These are phyloP conservation scores for Nowickia ferox DNA, from an alignment of 2,888 invertebrate species.

Conservation along the genomic window DNA sequence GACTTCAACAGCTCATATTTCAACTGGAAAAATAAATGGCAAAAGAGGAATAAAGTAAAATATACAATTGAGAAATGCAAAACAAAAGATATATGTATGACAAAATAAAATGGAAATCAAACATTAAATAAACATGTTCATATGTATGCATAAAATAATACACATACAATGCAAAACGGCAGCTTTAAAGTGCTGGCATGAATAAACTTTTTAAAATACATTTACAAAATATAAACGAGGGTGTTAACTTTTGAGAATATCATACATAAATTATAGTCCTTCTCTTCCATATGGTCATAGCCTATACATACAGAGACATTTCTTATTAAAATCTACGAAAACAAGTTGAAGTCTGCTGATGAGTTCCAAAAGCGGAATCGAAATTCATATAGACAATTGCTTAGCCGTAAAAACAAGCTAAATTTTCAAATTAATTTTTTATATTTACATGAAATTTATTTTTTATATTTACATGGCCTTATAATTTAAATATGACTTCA, in stretches of 20 bases:
- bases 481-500: no score
- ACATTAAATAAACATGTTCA: neutral
- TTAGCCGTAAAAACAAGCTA: no score
- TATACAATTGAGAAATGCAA: constrained; percentile 32
- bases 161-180: no score
- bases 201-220: constrained; percentile 67
- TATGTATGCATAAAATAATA: neutral
- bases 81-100: constrained; percentile 19
- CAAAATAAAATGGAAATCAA: constrained; percentile 53
- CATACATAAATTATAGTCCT: constrained; percentile 65
- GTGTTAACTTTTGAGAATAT: constrained; percentile 65
- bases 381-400: no score
- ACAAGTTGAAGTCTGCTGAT: no score
- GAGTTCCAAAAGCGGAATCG: no score
- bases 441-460: no score
- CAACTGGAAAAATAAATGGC: constrained; percentile 1
- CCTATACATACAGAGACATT: neutral
- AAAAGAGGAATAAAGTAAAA: neutral
- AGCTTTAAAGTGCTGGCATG: constrained; percentile 63
- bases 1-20: constrained; percentile 69
- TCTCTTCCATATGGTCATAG: constrained; percentile 36
- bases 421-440: no score
- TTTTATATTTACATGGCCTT: no score
- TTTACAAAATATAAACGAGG: constrained; percentile 54
- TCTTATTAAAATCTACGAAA: no score